Conservation (phyloP, 2,888 invertebrate genomes). For the Nipponacmea schrenckii region DNA sequence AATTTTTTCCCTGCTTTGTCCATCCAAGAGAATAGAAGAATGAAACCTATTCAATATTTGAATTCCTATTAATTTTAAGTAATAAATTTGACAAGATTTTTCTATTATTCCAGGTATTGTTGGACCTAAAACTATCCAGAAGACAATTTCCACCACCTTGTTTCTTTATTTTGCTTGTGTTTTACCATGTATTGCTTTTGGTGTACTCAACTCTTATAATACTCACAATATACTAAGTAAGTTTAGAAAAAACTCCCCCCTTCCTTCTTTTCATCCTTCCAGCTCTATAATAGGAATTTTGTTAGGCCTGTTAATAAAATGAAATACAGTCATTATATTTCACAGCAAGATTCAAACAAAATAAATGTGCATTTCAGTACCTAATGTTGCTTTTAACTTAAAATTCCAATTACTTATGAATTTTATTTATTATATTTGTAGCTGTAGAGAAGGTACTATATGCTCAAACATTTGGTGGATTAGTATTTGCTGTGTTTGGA, state of each 20-base stretch:
- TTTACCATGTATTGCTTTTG: constrained; percentile 74
- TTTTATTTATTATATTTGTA: constrained; percentile 25
- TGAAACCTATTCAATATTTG: too few species aligned
- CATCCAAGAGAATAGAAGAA: too few species aligned
- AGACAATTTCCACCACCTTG: constrained; percentile 72
- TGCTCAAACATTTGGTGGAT: constrained; percentile 73
- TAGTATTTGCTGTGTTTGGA: constrained; percentile 72
- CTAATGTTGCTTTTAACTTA: too few species aligned
- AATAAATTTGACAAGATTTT: too few species aligned
- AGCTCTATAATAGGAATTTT: neutral
- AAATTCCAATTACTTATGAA: too few species aligned
- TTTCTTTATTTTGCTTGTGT: constrained; percentile 74
- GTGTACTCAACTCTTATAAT: constrained; percentile 61
- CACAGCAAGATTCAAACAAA: too few species aligned
- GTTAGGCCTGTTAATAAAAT: neutral
- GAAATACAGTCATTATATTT: too few species aligned
- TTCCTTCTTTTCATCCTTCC: neutral
- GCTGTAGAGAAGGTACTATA: constrained; percentile 58
- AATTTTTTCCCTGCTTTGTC: too few species aligned
- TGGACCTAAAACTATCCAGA: constrained; percentile 71
- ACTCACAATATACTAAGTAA: constrained; percentile 27
- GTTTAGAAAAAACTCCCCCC: neutral
- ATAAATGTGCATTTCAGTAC: too few species aligned
- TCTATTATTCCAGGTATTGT: constrained; percentile 65
- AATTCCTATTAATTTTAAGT: too few species aligned